Percentiles rank a stretch among this genome's conserved stretches.
Conservation (phyloP, 2,797 vertebrate species). For the Myotis myotis region DNA sequence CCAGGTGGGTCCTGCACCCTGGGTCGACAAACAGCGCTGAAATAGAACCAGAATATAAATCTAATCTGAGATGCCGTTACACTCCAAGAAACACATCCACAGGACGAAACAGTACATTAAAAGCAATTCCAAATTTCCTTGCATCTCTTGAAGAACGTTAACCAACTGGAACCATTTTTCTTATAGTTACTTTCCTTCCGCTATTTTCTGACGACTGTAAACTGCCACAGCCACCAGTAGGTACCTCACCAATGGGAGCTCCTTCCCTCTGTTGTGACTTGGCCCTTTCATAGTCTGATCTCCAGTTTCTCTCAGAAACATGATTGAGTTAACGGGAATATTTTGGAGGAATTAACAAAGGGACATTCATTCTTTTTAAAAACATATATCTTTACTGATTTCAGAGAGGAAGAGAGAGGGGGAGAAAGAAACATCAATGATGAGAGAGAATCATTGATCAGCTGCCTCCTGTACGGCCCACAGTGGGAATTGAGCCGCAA, state of each 20-base stretch:
- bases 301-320: background rate
- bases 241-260: background rate
- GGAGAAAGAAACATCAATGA: too few relatives aligned
- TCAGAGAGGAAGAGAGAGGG: too few relatives aligned
- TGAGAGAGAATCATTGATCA: too few relatives aligned
- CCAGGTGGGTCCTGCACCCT: background rate
- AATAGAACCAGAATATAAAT: background rate
- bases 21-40: background rate
- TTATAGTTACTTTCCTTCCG: background rate
- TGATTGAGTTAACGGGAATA: background rate
- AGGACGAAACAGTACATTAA: background rate
- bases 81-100: background rate
- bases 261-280: background rate
- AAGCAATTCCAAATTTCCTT: background rate
- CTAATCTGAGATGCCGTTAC: background rate
- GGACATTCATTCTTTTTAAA: background rate
- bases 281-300: background rate
- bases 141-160: background rate
- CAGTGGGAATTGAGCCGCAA: too few relatives aligned
- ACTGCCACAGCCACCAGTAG: background rate
- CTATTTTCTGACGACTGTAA: background rate
- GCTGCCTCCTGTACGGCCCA: too few relatives aligned
- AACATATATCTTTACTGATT: too few relatives aligned
- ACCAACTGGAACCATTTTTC: background rate
- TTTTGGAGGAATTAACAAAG: background rate